Percentiles rank a stretch among this genome's conserved stretches.
Conservation (phyloP, 2,888 invertebrate genomes). For the Aleiodes leptofemur region DNA sequence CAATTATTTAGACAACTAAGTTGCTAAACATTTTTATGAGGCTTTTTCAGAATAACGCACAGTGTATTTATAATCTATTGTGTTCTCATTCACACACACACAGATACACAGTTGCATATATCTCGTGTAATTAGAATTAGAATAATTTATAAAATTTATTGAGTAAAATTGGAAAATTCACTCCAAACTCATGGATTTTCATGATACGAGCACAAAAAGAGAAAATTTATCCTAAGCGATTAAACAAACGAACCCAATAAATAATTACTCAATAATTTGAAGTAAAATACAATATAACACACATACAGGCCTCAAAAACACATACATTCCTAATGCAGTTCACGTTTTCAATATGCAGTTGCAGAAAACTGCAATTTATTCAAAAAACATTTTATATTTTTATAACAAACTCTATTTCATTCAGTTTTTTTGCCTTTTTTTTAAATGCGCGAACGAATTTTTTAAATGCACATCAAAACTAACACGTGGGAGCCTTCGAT, state of each 20-base stretch:
- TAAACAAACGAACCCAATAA: conserved; percentile 4
- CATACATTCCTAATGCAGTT: conserved; percentile 33
- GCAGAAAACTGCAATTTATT: conserved; percentile 22
- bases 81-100: background rate
- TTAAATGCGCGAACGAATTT: background rate
- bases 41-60: background rate
- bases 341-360: conserved; percentile 6
- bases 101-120: background rate
- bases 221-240: conserved; percentile 4
- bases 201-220: background rate
- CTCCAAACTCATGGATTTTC: no score
- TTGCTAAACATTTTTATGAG: background rate
- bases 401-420: background rate
- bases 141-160: background rate
- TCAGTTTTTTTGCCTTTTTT: background rate
- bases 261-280: conserved; percentile 45
- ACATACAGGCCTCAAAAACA: conserved; percentile 35
- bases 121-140: background rate
- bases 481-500: background rate
- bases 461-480: background rate
- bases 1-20: conserved; percentile 74
- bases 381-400: conserved; percentile 1
- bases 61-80: background rate
- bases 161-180: no score
- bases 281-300: conserved; percentile 44